Evolutionary conservation across 2,113 vertebrate species (phyloP).

Genomic region (Hiodon alosoides): DNA sequence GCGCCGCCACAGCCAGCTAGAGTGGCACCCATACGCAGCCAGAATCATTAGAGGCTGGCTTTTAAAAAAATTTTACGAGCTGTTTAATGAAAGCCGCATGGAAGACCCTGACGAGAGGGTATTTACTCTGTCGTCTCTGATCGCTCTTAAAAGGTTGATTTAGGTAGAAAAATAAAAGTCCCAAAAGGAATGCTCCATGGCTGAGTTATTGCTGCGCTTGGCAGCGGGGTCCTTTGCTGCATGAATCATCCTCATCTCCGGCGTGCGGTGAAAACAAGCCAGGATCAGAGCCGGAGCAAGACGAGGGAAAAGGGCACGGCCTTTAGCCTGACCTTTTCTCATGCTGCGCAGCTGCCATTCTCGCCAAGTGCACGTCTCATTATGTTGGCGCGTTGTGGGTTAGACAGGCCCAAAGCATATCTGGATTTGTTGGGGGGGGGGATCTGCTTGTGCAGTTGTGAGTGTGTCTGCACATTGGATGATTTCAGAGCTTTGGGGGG

Average conservation of each 20-base stretch:
- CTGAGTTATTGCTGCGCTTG: not conserved
- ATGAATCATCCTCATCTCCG: not conserved
- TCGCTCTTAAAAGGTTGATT: not conserved
- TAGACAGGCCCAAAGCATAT: too few species aligned
- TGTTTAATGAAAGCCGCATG: conserved; percentile 49
- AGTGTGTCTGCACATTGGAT: not conserved
- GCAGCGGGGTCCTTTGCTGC: not conserved
- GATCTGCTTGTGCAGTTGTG: not conserved
- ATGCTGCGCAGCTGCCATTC: conserved; percentile 26
- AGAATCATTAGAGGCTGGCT: not conserved
- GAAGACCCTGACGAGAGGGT: conserved; percentile 12
- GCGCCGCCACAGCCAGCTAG: not conserved
- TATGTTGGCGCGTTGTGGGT: too few species aligned
- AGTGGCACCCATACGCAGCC: not conserved
- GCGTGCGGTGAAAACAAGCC: not conserved
- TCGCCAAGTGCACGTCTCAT: not conserved
- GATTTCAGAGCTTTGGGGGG: not conserved
- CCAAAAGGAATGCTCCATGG: not conserved
- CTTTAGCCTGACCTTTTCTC: conserved; percentile 46
- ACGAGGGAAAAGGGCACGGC: conserved; percentile 36
- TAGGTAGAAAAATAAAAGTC: not conserved
- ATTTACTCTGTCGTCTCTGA: not conserved
- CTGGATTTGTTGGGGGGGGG: not conserved
- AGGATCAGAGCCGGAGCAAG: conserved; percentile 16
- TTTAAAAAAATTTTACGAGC: conserved; percentile 45